These are phyloP conservation scores for Papilio aristodemus DNA, from an alignment of 1,140 invertebrate genomes.

Conservation along the genomic window DNA sequence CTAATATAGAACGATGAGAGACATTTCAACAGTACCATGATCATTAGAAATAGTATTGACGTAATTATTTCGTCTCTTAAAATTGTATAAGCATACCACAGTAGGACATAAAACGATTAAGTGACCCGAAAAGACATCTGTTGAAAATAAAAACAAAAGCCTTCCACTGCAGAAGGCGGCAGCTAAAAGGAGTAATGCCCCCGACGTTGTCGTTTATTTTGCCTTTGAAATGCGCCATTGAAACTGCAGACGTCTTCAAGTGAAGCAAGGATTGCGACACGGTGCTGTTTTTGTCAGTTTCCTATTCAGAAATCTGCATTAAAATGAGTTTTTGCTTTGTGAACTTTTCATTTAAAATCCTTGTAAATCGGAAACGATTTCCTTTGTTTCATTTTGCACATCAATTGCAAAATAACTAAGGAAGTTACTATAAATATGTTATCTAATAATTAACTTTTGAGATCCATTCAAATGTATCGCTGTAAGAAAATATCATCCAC, in stretches of 20 bases:
- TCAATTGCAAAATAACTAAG: background rate
- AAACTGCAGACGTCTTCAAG: conserved; percentile 29
- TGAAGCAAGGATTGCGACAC: conserved; percentile 24
- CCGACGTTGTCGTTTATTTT: conserved; percentile 18
- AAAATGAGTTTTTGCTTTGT: conserved; percentile 17
- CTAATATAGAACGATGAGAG: no score
- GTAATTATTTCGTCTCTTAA: background rate
- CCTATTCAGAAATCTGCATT: conserved; percentile 23
- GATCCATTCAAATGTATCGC: no score
- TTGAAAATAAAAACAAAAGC: conserved; percentile 11
- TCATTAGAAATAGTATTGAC: no score
- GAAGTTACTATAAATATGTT: background rate
- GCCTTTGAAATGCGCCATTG: conserved; percentile 25
- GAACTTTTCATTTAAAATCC: conserved; percentile 4
- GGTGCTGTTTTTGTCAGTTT: conserved; percentile 6
- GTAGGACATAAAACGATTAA: background rate
- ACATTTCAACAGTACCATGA: no score
- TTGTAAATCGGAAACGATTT: background rate
- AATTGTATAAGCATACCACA: background rate
- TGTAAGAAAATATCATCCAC: no score
- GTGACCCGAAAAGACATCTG: conserved; percentile 11
- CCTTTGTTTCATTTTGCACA: background rate
- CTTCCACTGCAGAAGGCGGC: background rate
- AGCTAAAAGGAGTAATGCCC: conserved; percentile 6
- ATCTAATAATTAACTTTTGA: background rate